A percentile compares a stretch with the other conserved stretches of the same genome.
Conservation (phyloP, 2,888 invertebrate genomes). For the Aethes cnicana region DNA sequence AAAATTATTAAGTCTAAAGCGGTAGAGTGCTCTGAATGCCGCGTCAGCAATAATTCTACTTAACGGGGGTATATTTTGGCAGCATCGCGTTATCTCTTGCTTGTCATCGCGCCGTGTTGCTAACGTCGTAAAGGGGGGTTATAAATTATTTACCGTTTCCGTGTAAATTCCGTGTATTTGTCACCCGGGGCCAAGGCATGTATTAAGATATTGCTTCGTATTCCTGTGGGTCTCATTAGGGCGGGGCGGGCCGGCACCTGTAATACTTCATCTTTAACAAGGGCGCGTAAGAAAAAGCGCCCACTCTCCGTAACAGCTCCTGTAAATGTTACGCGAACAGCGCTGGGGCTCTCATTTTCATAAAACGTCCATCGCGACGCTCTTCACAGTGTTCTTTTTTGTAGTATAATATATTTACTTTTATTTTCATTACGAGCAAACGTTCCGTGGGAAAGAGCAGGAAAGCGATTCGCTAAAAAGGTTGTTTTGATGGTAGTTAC, state of each 20-base stretch:
- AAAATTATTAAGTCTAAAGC: slow-evolving; percentile 51
- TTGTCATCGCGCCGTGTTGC: slow-evolving; percentile 62
- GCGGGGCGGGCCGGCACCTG: slow-evolving; percentile 61
- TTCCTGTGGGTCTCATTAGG: slow-evolving; percentile 78
- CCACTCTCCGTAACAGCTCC: slow-evolving; percentile 47
- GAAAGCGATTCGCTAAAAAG: slow-evolving; percentile 70
- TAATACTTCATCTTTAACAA: slow-evolving; percentile 73
- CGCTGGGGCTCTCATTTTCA: slow-evolving; percentile 55
- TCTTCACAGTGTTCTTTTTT: slow-evolving; percentile 42
- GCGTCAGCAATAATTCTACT: slow-evolving; percentile 65
- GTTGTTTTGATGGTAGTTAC: slow-evolving; percentile 75
- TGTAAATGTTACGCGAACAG: slow-evolving; percentile 49
- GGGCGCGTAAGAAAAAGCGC: slow-evolving; percentile 41
- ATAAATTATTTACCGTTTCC: slow-evolving; percentile 79
- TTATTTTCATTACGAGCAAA: slow-evolving; percentile 71
- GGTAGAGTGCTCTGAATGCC: slow-evolving; percentile 44
- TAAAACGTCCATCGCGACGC: slow-evolving; percentile 51
- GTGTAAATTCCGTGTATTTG: slow-evolving; percentile 73
- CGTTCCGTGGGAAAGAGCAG: slow-evolving; percentile 59
- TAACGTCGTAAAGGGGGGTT: slow-evolving; percentile 66
- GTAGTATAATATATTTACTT: slow-evolving; percentile 49
- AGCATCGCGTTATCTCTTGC: slow-evolving; percentile 50
- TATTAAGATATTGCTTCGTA: slow-evolving; percentile 81
- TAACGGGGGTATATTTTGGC: slow-evolving; percentile 51
- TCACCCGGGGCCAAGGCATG: slow-evolving; percentile 70